Evolutionary conservation across 2,797 vertebrate species (phyloP).

Genomic region (Tapirus indicus): DNA sequence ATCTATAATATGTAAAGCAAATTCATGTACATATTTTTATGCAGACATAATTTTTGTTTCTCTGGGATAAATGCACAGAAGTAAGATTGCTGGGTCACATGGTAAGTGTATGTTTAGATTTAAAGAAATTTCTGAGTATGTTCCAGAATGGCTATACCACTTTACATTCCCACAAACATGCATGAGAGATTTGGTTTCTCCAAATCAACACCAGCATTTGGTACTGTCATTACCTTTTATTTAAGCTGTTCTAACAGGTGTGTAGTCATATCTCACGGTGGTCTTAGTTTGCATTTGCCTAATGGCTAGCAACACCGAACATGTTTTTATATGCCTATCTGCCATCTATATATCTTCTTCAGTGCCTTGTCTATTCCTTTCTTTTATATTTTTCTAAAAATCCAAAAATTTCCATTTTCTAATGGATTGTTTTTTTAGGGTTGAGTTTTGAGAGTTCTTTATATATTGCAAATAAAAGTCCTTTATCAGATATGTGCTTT

Average conservation of each 20-base stretch:
- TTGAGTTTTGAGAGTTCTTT: background rate
- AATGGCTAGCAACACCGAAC: background rate
- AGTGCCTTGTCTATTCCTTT: background rate
- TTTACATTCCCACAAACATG: background rate
- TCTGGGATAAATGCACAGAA: background rate
- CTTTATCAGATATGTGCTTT: conserved; percentile 5
- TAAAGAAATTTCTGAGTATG: background rate
- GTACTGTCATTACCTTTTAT: too few species aligned
- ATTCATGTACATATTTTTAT: background rate
- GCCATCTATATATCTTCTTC: background rate
- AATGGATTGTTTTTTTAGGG: background rate
- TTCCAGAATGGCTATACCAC: background rate
- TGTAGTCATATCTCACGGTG: background rate
- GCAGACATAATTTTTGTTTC: background rate
- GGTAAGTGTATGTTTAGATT: background rate
- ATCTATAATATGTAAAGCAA: background rate
- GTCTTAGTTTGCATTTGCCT: background rate
- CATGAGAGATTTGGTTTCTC: background rate
- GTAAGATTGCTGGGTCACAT: background rate
- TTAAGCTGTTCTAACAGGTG: background rate
- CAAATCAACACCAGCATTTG: background rate
- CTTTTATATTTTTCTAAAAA: background rate
- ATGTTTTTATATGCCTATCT: background rate
- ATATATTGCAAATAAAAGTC: background rate
- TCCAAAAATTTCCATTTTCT: background rate